Evolutionary conservation across 2,888 invertebrate genomes (phyloP), one percentile per base, ranked within the genome.

Genomic region (Tillus elongatus): DNA sequence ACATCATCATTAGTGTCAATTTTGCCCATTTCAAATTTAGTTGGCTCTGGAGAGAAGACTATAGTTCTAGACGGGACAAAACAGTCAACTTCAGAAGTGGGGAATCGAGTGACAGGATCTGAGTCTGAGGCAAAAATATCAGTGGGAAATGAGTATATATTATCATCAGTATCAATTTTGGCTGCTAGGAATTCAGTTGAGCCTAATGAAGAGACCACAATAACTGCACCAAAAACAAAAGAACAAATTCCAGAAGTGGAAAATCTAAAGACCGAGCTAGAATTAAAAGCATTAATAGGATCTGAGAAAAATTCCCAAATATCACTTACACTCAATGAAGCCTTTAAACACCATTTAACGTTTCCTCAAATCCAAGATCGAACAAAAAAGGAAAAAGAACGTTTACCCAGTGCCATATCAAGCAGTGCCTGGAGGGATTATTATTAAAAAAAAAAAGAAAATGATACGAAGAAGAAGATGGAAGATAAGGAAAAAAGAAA

Each of bases 341-440:
- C 24, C 6, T 24, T 24, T 24, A 24, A 24, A 24, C 24, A 8
- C 6, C 24, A 24, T n/a, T 24, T 24, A n/a, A 24, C n/a, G 24
- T 24, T 24, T 24, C 24, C 24, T 24, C 8, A 24, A 24, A n/a
- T 24, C 6, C 24, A 24, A 24, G 24, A 24, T 24, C 6, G n/a
- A n/a, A 24, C 6, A 24, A 24, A 24, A n/a, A 24, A 24, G 24
- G n/a, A 6, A 24, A 24, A 24, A 24, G 24, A 24, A 24, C 6
- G 24, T n/a, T 24, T 24, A 24, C 24, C 24, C n/a, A 24, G 24
- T 24, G 24, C 24, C n/a, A 24, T 24, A 24, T 24, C 24, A 24
- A 24, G 24, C 24, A n/a, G n/a, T 24, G 24, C 24, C 8, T 24
- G 24, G 24, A 24, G n/a, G n/a, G n/a, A n/a, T n/a, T n/a, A 24